Conservation (phyloP, 2,888 invertebrate genomes). For the Merodon equestris region DNA sequence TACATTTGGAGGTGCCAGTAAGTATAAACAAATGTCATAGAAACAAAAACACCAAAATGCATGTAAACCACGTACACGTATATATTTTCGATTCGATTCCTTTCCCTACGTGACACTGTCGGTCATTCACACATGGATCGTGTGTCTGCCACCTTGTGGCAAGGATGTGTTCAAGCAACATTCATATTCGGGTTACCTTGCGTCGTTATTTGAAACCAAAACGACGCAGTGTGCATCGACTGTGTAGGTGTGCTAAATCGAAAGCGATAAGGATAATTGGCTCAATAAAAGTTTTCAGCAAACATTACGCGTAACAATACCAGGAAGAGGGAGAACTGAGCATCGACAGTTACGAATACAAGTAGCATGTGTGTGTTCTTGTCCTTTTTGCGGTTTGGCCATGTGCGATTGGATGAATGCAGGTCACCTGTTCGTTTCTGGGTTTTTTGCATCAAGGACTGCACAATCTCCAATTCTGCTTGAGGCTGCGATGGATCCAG, state of each 20-base stretch:
- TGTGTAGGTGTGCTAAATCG: constrained; percentile 62
- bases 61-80: constrained; percentile 35
- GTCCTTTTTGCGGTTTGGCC: constrained; percentile 16
- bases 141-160: constrained; percentile 62
- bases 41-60: constrained; percentile 5
- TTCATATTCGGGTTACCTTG: constrained; percentile 15
- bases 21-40: constrained; percentile 77
- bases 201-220: not conserved
- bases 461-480: not conserved
- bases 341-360: not conserved
- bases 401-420: constrained; percentile 18
- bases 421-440: constrained; percentile 31
- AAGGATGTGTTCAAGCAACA: constrained; percentile 45
- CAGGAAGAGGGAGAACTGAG: not conserved
- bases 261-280: constrained; percentile 77
- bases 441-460: constrained; percentile 33
- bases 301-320: constrained; percentile 62
- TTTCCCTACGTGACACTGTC: constrained; percentile 57
- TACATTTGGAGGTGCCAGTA: constrained; percentile 86
- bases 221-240: too few species aligned
- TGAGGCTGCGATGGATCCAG: not conserved
- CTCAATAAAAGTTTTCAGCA: constrained; percentile 76
- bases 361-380: not conserved
- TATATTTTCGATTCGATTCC: constrained; percentile 52
- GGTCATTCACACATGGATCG: constrained; percentile 45